Conservation (phyloP, 2,113 vertebrate species). For the Gallinago paraguaiae region DNA sequence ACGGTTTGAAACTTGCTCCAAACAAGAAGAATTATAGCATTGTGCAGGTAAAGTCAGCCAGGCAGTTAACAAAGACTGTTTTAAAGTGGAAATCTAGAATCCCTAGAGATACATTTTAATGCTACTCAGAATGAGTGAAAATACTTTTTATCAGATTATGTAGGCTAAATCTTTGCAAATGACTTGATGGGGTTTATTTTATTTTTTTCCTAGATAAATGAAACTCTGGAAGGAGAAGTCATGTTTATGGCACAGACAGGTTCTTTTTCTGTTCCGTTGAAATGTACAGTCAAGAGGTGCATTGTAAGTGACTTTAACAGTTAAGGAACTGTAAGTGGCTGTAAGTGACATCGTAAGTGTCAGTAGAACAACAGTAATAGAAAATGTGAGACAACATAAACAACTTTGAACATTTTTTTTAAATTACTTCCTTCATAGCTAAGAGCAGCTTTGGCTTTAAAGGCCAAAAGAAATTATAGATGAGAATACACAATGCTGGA, state of each 20-base stretch:
- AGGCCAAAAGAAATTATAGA: background rate
- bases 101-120: background rate
- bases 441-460: background rate
- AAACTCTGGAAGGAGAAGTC: constrained; percentile 86
- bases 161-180: background rate
- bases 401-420: background rate
- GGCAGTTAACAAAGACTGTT: background rate
- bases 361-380: background rate
- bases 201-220: constrained; percentile 77
- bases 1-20: background rate
- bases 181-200: rapidly evolving
- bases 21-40: rapidly evolving
- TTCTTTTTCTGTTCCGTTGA: constrained; percentile 83
- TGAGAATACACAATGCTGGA: background rate
- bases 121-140: background rate
- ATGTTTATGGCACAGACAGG: constrained; percentile 83
- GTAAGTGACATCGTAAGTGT: constrained; percentile 72
- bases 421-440: background rate
- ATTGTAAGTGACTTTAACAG: constrained; percentile 74
- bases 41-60: background rate
- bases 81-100: background rate
- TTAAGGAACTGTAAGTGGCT: no score
- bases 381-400: background rate
- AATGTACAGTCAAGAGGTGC: constrained; percentile 88
- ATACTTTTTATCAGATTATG: background rate